Evolutionary conservation across 2,113 vertebrate species (phyloP).

Genomic region (Gallinago paraguaiae): DNA sequence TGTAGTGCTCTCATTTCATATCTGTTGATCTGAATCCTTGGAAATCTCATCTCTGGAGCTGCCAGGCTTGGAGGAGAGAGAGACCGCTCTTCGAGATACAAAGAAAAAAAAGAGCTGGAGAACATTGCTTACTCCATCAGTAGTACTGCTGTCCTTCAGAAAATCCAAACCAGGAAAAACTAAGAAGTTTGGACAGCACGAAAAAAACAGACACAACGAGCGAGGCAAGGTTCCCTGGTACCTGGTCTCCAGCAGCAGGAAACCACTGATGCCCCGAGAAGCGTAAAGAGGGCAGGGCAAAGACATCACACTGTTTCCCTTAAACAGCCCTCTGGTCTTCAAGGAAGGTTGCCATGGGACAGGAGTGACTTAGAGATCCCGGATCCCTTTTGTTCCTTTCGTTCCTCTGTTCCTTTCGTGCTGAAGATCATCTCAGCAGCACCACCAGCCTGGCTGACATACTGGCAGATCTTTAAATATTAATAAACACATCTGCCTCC

Average conservation of each 20-base stretch:
- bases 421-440: neutral
- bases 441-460: neutral
- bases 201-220: neutral
- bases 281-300: neutral
- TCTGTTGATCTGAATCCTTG: neutral
- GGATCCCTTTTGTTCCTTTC: neutral
- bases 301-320: neutral
- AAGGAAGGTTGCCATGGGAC: neutral
- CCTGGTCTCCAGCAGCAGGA: neutral
- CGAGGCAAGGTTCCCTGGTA: neutral
- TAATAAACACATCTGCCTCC: constrained; percentile 18
- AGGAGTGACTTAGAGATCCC: neutral
- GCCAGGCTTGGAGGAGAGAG: neutral
- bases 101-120: neutral
- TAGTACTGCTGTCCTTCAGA: neutral
- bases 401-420: neutral
- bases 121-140: neutral
- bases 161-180: neutral
- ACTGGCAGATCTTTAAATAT: constrained; percentile 28
- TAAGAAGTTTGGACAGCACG: neutral
- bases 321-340: neutral
- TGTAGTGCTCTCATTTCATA: neutral
- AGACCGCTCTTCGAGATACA: neutral
- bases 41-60: neutral
- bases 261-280: neutral